Conservation (phyloP, 2,888 invertebrate genomes). For the Mythimna ferrago region DNA sequence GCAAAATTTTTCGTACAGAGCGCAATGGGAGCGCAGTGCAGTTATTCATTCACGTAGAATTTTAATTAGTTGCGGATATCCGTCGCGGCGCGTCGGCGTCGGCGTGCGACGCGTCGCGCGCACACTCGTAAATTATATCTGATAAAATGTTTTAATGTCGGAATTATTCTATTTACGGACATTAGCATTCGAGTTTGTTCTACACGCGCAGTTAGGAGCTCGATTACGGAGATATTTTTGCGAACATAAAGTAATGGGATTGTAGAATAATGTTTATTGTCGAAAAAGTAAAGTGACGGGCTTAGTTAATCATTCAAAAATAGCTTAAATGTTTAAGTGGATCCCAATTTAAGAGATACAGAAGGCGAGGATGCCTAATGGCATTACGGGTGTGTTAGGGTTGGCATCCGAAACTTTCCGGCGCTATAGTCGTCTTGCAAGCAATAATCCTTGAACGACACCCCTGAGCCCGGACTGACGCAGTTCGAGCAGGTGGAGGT, state of each 20-base stretch:
- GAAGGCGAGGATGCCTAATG: conserved; percentile 65
- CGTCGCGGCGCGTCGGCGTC: conserved; percentile 71
- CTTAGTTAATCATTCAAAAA: conserved; percentile 42
- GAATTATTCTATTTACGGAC: conserved; percentile 66
- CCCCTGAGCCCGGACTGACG: conserved; percentile 60
- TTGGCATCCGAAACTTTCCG: conserved; percentile 66
- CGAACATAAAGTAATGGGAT: conserved; percentile 25
- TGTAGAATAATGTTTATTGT: conserved; percentile 37
- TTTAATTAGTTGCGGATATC: conserved; percentile 88
- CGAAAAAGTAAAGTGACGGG: conserved; percentile 24
- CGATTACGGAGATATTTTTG: conserved; percentile 47
- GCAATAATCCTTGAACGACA: conserved; percentile 71
- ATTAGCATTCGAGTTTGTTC: conserved; percentile 58
- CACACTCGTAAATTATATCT: conserved; percentile 70
- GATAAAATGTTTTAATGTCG: conserved; percentile 68
- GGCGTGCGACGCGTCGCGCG: conserved; percentile 66
- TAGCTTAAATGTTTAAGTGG: conserved; percentile 59
- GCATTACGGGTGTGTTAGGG: conserved; percentile 60
- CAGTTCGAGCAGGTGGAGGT: conserved; percentile 71
- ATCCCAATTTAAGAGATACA: conserved; percentile 60
- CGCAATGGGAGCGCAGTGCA: conserved; percentile 76
- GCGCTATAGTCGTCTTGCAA: conserved; percentile 68
- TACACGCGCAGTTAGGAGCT: conserved; percentile 44
- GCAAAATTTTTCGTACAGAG: conserved; percentile 66
- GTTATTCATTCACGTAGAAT: conserved; percentile 86